Percentiles rank a stretch among this genome's conserved stretches.
phyloP scores from a whole-genome alignment of 1,140 invertebrate genomes.

The Orius laevigatus region DNA sequence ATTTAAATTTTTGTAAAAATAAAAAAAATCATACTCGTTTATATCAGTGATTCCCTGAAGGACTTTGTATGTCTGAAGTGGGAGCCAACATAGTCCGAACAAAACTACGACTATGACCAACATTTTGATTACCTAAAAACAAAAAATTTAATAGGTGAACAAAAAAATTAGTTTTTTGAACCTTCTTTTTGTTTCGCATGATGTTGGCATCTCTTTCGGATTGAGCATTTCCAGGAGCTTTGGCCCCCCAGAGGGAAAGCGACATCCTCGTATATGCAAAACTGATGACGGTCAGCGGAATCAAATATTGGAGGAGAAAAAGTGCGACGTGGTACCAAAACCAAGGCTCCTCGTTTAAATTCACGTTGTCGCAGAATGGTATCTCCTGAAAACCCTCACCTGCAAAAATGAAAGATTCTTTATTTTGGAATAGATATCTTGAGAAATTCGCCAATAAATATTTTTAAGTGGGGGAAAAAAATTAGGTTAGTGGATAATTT shows the following conservation, averaged over 20 bases:
- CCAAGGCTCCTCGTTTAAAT: slow-evolving; percentile 19
- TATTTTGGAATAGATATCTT: no score
- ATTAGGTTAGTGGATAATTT: no score
- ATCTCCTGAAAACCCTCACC: neutral
- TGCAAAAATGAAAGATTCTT: slow-evolving; percentile 6
- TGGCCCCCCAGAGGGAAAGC: slow-evolving; percentile 31
- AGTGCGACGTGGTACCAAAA: slow-evolving; percentile 25
- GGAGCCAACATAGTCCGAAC: slow-evolving; percentile 67
- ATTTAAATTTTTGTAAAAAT: neutral
- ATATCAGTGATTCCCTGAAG: slow-evolving; percentile 49
- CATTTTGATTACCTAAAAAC: slow-evolving; percentile 67
- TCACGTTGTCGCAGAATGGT: slow-evolving; percentile 26
- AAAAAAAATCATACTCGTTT: slow-evolving; percentile 45
- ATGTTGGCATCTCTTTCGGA: slow-evolving; percentile 30
- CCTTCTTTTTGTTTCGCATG: slow-evolving; percentile 35
- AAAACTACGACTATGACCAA: slow-evolving; percentile 60
- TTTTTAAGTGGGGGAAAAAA: neutral
- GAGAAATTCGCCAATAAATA: no score
- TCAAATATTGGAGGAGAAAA: slow-evolving; percentile 33
- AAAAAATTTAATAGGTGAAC: no score
- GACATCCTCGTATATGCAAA: slow-evolving; percentile 33
- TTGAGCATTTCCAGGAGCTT: slow-evolving; percentile 31
- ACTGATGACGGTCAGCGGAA: slow-evolving; percentile 33
- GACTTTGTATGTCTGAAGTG: slow-evolving; percentile 59
- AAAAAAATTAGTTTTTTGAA: no score